Percentiles rank a stretch among this genome's conserved stretches.
Conservation (phyloP, 2,888 invertebrate genomes). For the Pachycephus smyrnensis region DNA sequence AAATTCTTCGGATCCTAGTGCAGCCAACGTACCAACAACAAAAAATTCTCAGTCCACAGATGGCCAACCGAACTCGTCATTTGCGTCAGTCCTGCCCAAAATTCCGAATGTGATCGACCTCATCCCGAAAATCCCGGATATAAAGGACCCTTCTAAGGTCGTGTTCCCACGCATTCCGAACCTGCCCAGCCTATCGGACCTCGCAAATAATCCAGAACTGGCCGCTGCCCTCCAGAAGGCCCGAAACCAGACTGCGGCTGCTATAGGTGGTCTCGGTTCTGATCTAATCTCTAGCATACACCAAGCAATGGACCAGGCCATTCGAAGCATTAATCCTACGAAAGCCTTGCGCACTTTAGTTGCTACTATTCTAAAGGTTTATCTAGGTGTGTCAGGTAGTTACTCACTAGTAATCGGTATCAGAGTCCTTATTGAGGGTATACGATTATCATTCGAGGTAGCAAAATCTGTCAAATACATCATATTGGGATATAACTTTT, state of each 20-base stretch:
- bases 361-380: slow-evolving; percentile 28
- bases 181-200: slow-evolving; percentile 16
- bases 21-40: neutral
- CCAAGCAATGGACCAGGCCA: slow-evolving; percentile 28
- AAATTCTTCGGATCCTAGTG: neutral
- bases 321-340: slow-evolving; percentile 30
- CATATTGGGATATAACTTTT: neutral
- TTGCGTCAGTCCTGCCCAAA: neutral
- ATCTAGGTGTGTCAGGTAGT: slow-evolving; percentile 27
- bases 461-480: neutral
- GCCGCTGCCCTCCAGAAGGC: slow-evolving; percentile 26
- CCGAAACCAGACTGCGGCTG: slow-evolving; percentile 25
- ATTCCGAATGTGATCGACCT: slow-evolving; percentile 4
- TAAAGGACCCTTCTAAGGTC: slow-evolving; percentile 10
- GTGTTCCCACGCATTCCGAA: slow-evolving; percentile 22
- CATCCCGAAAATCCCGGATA: slow-evolving; percentile 10
- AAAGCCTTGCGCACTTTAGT: slow-evolving; percentile 24
- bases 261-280: slow-evolving; percentile 13
- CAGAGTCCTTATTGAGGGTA: slow-evolving; percentile 14
- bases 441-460: slow-evolving; percentile 5
- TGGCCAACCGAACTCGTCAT: neutral
- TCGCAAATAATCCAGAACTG: slow-evolving; percentile 17
- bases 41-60: neutral
- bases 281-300: slow-evolving; percentile 32
- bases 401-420: slow-evolving; percentile 26